Evolutionary conservation across 2,888 invertebrate species (phyloP).

Genomic region (Nomada fucata): DNA sequence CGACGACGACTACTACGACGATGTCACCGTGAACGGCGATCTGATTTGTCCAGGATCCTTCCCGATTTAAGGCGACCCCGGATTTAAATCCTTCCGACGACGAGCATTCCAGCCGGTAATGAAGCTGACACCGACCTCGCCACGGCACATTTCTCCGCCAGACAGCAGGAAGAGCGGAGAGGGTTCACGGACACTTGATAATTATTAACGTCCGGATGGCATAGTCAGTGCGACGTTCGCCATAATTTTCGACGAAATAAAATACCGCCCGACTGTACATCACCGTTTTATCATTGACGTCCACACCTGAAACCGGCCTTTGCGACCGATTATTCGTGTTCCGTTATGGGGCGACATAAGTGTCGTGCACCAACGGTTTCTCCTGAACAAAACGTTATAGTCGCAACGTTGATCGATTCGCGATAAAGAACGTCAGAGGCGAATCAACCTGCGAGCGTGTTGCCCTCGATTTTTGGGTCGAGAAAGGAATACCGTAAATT

Average conservation of each 20-base stretch:
- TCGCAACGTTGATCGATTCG: conserved; percentile 26
- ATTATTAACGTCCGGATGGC: conserved; percentile 30
- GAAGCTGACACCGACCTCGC: conserved; percentile 61
- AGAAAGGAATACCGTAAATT: background rate
- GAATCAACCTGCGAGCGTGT: conserved; percentile 11
- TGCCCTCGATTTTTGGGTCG: background rate
- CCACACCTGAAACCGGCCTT: conserved; percentile 4
- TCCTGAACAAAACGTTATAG: background rate
- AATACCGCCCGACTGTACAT: conserved; percentile 8
- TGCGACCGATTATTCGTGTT: conserved; percentile 21
- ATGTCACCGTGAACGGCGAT: conserved; percentile 37
- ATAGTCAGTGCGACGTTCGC: background rate
- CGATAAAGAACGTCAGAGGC: conserved; percentile 6
- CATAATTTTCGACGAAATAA: conserved; percentile 28
- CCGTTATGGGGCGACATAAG: conserved; percentile 28
- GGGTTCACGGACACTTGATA: conserved; percentile 26
- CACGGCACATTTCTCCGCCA: conserved; percentile 31
- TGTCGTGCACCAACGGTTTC: background rate
- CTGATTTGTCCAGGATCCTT: conserved; percentile 62
- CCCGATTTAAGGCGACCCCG: conserved; percentile 63
- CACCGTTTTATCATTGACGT: conserved; percentile 21
- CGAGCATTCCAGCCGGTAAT: conserved; percentile 51
- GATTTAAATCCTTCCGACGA: conserved; percentile 62
- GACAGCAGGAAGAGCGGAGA: background rate
- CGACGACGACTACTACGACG: conserved; percentile 41